A percentile compares a stretch with the other conserved stretches of the same genome.
Evolutionary conservation across 2,888 invertebrate species (phyloP).

Genomic region (Drosophila mulleri): DNA sequence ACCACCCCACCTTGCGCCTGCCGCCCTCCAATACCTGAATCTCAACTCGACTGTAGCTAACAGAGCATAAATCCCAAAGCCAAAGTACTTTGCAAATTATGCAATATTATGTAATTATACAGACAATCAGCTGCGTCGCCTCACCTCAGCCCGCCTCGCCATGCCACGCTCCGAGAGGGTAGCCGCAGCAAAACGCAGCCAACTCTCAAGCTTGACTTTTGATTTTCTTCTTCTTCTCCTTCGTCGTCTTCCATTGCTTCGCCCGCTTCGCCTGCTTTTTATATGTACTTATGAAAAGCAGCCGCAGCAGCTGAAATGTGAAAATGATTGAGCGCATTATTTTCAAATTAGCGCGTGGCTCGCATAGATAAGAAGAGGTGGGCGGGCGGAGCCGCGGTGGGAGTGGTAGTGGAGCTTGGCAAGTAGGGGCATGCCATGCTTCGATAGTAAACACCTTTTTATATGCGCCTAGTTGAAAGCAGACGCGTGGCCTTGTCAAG

Average conservation of each 20-base stretch:
- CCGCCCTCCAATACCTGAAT: slow-evolving; percentile 18
- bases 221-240: slow-evolving; percentile 7
- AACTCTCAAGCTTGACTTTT: slow-evolving; percentile 36
- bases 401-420: neutral
- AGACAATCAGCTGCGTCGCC: slow-evolving; percentile 59
- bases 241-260: no score
- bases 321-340: slow-evolving; percentile 82
- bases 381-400: neutral
- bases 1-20: neutral
- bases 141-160: no score
- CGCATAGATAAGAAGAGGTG: slow-evolving; percentile 22
- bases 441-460: slow-evolving; percentile 45
- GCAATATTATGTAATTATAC: slow-evolving; percentile 81
- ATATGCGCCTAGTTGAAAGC: slow-evolving; percentile 38
- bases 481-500: slow-evolving; percentile 56
- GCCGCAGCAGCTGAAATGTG: slow-evolving; percentile 59
- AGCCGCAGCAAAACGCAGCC: slow-evolving; percentile 11
- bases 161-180: no score
- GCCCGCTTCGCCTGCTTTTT: neutral
- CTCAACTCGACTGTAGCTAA: slow-evolving; percentile 63
- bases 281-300: slow-evolving; percentile 42
- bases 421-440: slow-evolving; percentile 44
- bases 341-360: slow-evolving; percentile 82
- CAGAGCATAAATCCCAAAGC: slow-evolving; percentile 83
- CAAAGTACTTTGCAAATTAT: slow-evolving; percentile 79